Base-by-base conservation (phyloP, 2,888 invertebrate species). In the Crepidodera aurea region DNA sequence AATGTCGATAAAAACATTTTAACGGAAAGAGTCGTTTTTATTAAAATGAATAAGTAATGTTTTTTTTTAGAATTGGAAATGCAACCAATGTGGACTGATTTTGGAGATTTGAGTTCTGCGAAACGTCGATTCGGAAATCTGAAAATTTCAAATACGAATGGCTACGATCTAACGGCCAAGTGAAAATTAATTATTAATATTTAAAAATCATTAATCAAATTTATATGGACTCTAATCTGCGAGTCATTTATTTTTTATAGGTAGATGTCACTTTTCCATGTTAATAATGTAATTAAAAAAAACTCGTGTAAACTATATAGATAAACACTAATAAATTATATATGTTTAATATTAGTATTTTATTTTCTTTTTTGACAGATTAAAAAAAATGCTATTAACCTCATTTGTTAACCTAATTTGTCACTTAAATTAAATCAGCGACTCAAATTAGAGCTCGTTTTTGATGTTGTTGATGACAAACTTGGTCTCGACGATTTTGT, bases 91-190 rank as follows among this genome's bases (percentile, higher is more conserved):
- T 79, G 78, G 73, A 77, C 75, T 58, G 77, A 79, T 59, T 57
- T 77, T 25, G 71, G 70, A 3, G 72, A 74, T 10, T 58, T 75
- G 32, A 70, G 71, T 48, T 73, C 77, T 3, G 74, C 72, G 19
- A 77, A 76, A 61, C 75, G 75, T 51, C 59, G 68, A 51, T 58
- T 77, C 19, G 74, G 70, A 44, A 72, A 70, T 60, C 67, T 73
- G 13, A 76, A 69, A 44, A 65, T 75, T 22, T 69, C 70, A 2
- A 73, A 73, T 34, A 71, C 65, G 15, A 66, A 71, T 15, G 71
- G 77, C 57, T 73, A 72, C 13, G 78, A 79, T 66, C 75, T 77
- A 71, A 72, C 74, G 32, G 76, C 78, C 65, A 79, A 79, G 76
- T 78, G 74, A 69, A 39, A 42, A 27, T 46, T 61, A 50, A 50